Evolutionary conservation across 1,140 invertebrate genomes (phyloP), one percentile per base, ranked within the genome.

Genomic region (Maniola jurtina): DNA sequence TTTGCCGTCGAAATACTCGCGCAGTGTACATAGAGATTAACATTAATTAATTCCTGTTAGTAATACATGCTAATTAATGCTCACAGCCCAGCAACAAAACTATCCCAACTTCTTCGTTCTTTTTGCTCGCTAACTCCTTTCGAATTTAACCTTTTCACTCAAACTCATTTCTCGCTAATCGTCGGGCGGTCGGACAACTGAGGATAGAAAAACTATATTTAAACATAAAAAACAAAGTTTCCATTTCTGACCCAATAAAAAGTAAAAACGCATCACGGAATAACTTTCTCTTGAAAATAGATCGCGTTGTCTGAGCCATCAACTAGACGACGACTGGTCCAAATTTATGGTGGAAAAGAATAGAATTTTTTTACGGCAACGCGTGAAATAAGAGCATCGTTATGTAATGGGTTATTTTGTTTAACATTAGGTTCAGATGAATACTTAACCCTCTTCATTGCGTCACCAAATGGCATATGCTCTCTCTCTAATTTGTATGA

Each of bases 401-500:
- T 60, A 61, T 55, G 55, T n/a, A 58, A 33, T 59, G 36, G 40
- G 15, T 42, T 52, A 34, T 61, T n/a, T 61, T 54, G 47, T 56
- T 61, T 35, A 57, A 69, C 66, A 76, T 79, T 74, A 69, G 76
- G 70, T 73, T 70, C 65, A 73, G 72, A 76, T 71, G 61, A 59
- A 64, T 82, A n/a, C n/a, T n/a, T n/a, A 70, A 73, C 73, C 63
- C 15, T 56, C 69, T 68, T 76, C 77, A 77, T 79, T 79, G 75
- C 72, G 71, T 81, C 72, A 84, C 72, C 50, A 65, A 63, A 73
- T 57, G 67, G 66, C 75, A 62, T 61, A 76, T 70, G 73, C 72
- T 79, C 72, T 76, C 73, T 72, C 75, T 77, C 73, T 72, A 61
- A 70, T 68, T 73, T 52, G 16, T 72, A 72, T 72, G 45, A 45